Conservation (phyloP, 1,140 invertebrate species). For the Drosophila bifasciata region DNA sequence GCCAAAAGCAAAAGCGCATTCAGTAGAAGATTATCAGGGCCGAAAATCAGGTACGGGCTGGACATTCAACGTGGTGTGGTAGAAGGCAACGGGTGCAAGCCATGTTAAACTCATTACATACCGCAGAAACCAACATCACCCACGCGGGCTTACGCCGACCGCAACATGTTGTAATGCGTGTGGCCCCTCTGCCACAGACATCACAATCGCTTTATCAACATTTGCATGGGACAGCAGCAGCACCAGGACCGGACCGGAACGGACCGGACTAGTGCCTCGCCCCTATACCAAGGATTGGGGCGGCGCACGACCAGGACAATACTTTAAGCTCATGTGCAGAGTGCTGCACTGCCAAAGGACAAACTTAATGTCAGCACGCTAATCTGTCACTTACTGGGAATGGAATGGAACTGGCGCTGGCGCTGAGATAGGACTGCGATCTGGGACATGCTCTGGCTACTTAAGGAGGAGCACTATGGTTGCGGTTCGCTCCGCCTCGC, state of each 20-base stretch:
- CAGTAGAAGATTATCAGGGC: conserved; percentile 54
- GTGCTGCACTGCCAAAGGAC: conserved; percentile 35
- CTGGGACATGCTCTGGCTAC: conserved; percentile 48
- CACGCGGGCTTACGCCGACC: conserved; percentile 25
- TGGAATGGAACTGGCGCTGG: not conserved
- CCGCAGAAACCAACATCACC: conserved; percentile 50
- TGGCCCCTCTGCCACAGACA: conserved; percentile 15
- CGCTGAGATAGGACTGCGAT: conserved; percentile 16
- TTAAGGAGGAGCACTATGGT: conserved; percentile 52
- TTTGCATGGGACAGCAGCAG: conserved; percentile 17
- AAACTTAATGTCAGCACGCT: conserved; percentile 72
- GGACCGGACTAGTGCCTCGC: conserved; percentile 15
- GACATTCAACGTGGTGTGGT: no score
- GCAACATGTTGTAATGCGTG: conserved; percentile 74
- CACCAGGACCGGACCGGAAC: no score
- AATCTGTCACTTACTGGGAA: conserved; percentile 64
- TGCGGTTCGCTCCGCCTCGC: conserved; percentile 40
- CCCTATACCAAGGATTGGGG: conserved; percentile 17
- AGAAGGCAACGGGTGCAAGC: conserved; percentile 29
- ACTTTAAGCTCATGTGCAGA: conserved; percentile 46
- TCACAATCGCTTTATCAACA: conserved; percentile 31
- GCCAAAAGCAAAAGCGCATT: conserved; percentile 14
- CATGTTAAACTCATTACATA: conserved; percentile 79
- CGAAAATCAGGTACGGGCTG: conserved; percentile 48
- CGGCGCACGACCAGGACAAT: conserved; percentile 27